Base-by-base conservation (phyloP, 1,140 invertebrate species). In the Drosophila dunni region DNA sequence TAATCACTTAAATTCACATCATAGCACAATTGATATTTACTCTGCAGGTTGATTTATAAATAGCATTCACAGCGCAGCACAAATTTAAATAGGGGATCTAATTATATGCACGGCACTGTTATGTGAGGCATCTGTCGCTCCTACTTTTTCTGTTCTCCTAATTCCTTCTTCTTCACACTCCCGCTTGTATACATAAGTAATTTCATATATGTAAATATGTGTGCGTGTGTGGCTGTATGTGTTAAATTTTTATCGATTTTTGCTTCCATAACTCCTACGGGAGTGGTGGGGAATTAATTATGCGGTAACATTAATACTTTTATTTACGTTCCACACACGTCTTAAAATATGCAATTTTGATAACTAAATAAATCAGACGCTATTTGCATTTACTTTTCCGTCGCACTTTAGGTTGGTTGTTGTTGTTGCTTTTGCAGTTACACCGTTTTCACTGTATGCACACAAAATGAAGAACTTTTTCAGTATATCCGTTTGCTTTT, bases 231-330 rank as follows among this genome's bases (percentile, higher is more conserved):
- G n/a, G n/a, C n/a, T 69, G 53, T 73, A 13, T 68, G 50, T 82
- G 83, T 86, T 74, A 65, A 80, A 72, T 69, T 51, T 83, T 62
- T 88, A 88, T 88, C 76, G 84, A 88, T 88, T 88, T 80, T 89
- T 81, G 66, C 74, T 62, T 40, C 20, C 36, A 63, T 51, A 61
- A 85, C 80, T 81, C 79, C 73, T 68, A 72, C 60, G 67, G 72
- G 68, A 76, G 65, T 64, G 58, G 40, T 11, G 20, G 11, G 38
- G 45, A 60, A 75, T 34, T 56, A 63, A 50, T 57, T 62, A 57
- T 57, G 63, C 40, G 15, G 63, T 62, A 71, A 29, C 17, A 17
- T 15, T 11, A 65, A 63, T 20, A 34, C 34, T 46, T 63, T 64
- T 20, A 58, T 74, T 29, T 20, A 20, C 2, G 17, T 20, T 20